A percentile compares a stretch with the other conserved stretches of the same genome.
Evolutionary conservation across 1,140 invertebrate genomes (phyloP).

Genomic region (Ditylenchus dipsaci): DNA sequence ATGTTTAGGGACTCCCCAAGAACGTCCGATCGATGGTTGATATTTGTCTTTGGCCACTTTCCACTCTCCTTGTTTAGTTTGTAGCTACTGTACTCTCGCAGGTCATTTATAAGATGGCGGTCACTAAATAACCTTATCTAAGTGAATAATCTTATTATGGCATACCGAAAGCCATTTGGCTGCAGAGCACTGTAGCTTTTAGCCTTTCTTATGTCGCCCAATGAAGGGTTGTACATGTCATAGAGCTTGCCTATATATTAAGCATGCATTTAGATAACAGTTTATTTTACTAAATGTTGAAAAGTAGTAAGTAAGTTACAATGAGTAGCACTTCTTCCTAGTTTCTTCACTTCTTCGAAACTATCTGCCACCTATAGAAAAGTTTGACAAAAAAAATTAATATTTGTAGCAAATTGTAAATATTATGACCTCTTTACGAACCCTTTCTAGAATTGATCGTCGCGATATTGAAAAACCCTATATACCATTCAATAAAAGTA

Average conservation of each 20-base stretch:
- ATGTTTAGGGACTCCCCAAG: not conserved
- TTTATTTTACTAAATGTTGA: too few species aligned
- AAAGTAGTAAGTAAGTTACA: not conserved
- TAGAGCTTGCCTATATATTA: not conserved
- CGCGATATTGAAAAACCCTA: too few species aligned
- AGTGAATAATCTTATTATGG: too few species aligned
- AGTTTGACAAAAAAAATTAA: too few species aligned
- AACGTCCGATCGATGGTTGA: not conserved
- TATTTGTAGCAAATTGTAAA: too few species aligned
- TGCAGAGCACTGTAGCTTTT: not conserved
- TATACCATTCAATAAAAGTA: too few species aligned
- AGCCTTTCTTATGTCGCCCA: not conserved
- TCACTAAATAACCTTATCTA: not conserved
- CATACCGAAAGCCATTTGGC: not conserved
- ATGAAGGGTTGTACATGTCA: not conserved
- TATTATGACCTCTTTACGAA: too few species aligned
- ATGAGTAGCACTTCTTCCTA: not conserved
- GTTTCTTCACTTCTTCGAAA: not conserved
- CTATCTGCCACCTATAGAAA: not conserved
- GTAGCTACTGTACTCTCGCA: not conserved
- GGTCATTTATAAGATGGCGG: not conserved
- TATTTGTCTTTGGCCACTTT: not conserved
- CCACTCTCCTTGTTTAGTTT: conserved; percentile 1
- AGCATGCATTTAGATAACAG: too few species aligned
- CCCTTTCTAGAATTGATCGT: too few species aligned